These are phyloP conservation scores for Semicossyphus pulcher DNA, from an alignment of 2,113 vertebrate species.

Conservation along the genomic window DNA sequence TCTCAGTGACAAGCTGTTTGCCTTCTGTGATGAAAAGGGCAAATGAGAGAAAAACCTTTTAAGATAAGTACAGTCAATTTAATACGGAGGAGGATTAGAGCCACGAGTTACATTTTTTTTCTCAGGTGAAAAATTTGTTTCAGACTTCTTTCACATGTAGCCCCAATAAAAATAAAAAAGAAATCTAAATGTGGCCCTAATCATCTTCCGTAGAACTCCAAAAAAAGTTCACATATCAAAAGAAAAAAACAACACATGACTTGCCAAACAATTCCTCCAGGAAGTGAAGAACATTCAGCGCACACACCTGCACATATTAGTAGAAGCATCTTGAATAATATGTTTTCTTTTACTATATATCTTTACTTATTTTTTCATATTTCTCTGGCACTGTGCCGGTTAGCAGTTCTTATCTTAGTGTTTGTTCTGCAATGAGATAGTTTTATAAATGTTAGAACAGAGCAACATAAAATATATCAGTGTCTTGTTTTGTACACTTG, in stretches of 20 bases:
- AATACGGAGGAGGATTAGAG: neutral
- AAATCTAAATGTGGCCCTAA: neutral
- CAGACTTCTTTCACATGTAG: neutral
- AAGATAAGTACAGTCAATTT: constrained; percentile 6
- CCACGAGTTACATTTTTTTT: no score
- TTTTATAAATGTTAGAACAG: neutral
- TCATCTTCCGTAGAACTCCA: no score
- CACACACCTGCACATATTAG: constrained; percentile 4
- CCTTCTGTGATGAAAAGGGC: constrained; percentile 5
- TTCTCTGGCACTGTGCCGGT: neutral
- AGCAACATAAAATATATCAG: neutral
- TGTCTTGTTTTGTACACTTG: constrained; percentile 13
- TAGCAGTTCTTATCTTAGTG: neutral
- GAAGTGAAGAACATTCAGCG: neutral
- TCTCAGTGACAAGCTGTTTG: constrained; percentile 28
- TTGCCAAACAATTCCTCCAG: neutral
- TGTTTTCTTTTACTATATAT: neutral
- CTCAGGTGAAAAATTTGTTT: no score
- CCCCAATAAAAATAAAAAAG: no score
- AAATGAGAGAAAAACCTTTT: neutral
- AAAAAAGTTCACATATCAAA: no score
- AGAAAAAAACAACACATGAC: no score
- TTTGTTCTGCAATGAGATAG: neutral
- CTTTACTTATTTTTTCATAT: neutral
- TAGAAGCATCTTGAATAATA: no score